Evolutionary conservation across 2,797 vertebrate species (phyloP), one percentile per base, ranked within the genome.

Genomic region (Brotogeris chrysoptera): DNA sequence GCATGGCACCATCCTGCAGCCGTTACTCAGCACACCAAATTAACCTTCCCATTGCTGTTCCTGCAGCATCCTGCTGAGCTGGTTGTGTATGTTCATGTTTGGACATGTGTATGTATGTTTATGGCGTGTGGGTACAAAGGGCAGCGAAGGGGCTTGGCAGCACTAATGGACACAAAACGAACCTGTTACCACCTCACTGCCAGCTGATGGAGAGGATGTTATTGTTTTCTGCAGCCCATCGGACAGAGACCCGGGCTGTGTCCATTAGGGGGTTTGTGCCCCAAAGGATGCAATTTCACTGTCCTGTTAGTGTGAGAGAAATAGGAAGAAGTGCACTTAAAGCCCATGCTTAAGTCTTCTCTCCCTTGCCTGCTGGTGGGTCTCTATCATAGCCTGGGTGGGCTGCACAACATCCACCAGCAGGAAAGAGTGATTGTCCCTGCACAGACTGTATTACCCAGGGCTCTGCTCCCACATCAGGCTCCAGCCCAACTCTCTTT

Each of bases 171-270:
- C 79, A 39, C 78, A 70, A 57, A 74, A 18, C 44, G 81, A 76
- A 87, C 92, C 76, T 82, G 89, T 89, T 89, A 86, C 80, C 49
- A 8, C 68, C 46, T 53, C 15, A 0, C 32, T 50, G 78, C 52
- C 10, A 4, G 81, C 3, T 53, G 23, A 4, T 0, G 0, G 65
- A 50, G 30, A 64, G 21, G 11, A 21, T 6, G 1, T 3, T 11
- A 6, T 1, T 57, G 80, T n/a, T 16, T 34, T 8, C 36, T 55
- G 72, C 52, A 79, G 84, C 65, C 32, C 32, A 2, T 9, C 3
- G 5, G 59, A 24, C 52, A 27, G 57, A n/a, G 46, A 9, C 13
- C 74, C 10, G 36, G 47, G 41, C 44, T 44, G 49, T 8, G 53
- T 3, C 13, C 24, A 1, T 5, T 1, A 9, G 34, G 39, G 9